Conservation (phyloP, 2,888 invertebrate species). For the Bimastos eiseni region DNA sequence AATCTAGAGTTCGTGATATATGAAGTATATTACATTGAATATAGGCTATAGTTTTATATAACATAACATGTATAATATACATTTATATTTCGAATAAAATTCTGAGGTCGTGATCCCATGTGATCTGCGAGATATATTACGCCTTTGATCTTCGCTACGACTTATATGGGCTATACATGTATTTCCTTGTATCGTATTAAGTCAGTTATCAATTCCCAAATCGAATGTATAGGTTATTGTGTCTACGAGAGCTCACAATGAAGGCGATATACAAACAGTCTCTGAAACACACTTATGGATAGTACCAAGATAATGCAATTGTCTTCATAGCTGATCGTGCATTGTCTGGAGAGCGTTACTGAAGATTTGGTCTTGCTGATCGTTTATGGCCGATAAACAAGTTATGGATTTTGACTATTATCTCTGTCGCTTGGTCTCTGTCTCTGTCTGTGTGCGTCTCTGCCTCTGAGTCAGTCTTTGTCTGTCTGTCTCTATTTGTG, state of each 20-base stretch:
- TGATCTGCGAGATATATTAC: background rate
- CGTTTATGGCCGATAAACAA: background rate
- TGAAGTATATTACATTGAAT: background rate
- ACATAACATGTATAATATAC: too few relatives aligned
- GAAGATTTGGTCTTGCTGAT: background rate
- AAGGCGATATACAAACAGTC: background rate
- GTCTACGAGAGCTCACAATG: background rate
- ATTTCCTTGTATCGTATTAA: background rate
- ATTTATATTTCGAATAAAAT: background rate
- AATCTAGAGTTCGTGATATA: background rate
- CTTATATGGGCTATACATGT: background rate
- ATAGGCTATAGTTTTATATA: too few relatives aligned
- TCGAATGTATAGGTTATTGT: background rate
- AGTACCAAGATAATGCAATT: background rate
- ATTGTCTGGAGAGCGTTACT: background rate
- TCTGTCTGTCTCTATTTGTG: background rate
- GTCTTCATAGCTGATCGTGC: background rate
- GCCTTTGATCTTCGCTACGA: background rate
- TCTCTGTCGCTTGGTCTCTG: background rate
- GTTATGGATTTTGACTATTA: background rate
- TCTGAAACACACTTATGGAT: background rate
- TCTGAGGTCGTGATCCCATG: background rate
- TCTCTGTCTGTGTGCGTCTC: background rate
- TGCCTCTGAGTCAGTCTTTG: background rate
- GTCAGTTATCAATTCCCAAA: background rate